A percentile compares a stretch with the other conserved stretches of the same genome.
Evolutionary conservation across 2,113 vertebrate species (phyloP).

Genomic region (Mesoclemmys tuberculata): DNA sequence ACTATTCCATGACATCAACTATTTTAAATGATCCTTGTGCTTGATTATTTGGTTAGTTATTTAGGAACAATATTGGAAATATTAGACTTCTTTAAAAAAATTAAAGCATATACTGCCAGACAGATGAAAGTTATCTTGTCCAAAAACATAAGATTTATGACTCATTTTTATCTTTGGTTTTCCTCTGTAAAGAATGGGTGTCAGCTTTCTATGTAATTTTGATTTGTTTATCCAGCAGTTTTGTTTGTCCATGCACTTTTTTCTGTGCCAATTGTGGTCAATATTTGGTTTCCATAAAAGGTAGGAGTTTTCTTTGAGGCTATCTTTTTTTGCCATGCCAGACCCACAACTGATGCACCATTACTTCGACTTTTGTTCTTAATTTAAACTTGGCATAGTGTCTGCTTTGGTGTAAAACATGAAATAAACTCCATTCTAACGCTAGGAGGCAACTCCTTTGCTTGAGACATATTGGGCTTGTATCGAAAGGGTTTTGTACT

Average conservation of each 20-base stretch:
- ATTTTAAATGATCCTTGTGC: conserved; percentile 71
- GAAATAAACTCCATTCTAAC: conserved; percentile 80
- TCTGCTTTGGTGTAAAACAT: conserved; percentile 82
- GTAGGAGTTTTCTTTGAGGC: conserved; percentile 89
- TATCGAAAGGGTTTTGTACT: conserved; percentile 28
- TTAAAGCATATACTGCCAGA: conserved; percentile 73
- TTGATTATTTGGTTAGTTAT: conserved; percentile 72
- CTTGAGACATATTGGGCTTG: conserved; percentile 42
- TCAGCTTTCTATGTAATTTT: conserved; percentile 86
- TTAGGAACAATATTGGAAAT: conserved; percentile 78
- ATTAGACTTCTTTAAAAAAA: conserved; percentile 76
- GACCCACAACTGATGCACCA: conserved; percentile 92
- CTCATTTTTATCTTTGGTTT: conserved; percentile 85
- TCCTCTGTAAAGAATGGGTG: conserved; percentile 80
- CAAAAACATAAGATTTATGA: conserved; percentile 81
- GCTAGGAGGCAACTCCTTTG: conserved; percentile 56
- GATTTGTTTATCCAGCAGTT: conserved; percentile 92
- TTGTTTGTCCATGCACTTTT: conserved; percentile 87
- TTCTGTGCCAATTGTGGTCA: conserved; percentile 82
- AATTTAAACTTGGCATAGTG: conserved; percentile 88
- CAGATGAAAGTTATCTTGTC: conserved; percentile 75
- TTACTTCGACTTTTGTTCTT: conserved; percentile 88
- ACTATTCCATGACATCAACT: conserved; percentile 72
- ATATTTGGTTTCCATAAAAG: conserved; percentile 93
- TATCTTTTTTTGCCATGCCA: conserved; percentile 77